Percentiles rank a stretch among this genome's conserved stretches.
phyloP scores from a whole-genome alignment of 2,888 invertebrate genomes.

The Geophilus truncorum region DNA sequence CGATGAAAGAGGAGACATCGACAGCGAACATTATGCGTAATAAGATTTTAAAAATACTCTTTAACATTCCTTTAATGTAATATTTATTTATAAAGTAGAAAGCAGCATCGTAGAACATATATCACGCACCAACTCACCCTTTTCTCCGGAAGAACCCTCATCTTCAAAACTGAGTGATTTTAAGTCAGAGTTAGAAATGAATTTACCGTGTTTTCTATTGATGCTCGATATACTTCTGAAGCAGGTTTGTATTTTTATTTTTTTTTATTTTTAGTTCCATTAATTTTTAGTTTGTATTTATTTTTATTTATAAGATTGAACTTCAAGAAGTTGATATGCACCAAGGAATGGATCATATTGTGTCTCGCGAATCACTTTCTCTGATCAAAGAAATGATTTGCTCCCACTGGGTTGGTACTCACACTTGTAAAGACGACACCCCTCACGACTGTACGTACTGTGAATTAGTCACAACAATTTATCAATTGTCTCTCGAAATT shows the following conservation, averaged over 20 bases:
- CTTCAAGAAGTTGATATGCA: constrained; percentile 77
- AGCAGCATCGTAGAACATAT: constrained; percentile 46
- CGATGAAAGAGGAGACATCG: background rate
- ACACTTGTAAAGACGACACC: constrained; percentile 53
- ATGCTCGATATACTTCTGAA: constrained; percentile 93
- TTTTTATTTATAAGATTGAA: constrained; percentile 59
- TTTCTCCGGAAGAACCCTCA: constrained; percentile 61
- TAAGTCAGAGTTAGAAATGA: constrained; percentile 59
- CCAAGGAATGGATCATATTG: constrained; percentile 68
- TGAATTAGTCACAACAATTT: constrained; percentile 90
- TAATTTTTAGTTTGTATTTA: background rate
- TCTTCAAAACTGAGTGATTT: constrained; percentile 59
- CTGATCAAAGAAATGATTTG: constrained; percentile 69
- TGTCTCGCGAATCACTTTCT: constrained; percentile 65
- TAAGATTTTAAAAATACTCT: background rate
- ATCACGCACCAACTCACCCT: constrained; percentile 62
- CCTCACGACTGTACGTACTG: constrained; percentile 78
- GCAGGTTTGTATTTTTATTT: constrained; percentile 60
- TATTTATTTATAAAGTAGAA: background rate
- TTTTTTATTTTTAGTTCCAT: background rate
- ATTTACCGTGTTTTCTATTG: constrained; percentile 89
- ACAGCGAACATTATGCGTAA: background rate
- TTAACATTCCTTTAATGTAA: background rate
- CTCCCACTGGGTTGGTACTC: constrained; percentile 64
- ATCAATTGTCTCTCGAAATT: constrained; percentile 76